Conservation (phyloP, 35 echinoderm and acorn worm species). For the Patiria miniata region DNA sequence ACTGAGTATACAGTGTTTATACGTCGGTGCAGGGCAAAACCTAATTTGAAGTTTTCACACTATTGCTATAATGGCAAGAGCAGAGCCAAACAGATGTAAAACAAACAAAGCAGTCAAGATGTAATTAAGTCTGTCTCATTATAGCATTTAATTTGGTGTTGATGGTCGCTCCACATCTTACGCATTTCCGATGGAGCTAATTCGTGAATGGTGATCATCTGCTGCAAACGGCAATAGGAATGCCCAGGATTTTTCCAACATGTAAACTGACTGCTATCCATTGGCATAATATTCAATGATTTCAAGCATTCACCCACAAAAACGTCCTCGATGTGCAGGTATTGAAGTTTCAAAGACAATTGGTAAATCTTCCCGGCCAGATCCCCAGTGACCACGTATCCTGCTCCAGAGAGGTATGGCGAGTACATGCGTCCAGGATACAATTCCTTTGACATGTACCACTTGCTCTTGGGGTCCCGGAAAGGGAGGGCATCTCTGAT, state of each 20-base stretch:
- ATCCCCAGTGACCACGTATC: constrained; percentile 68
- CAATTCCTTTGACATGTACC: constrained; percentile 50
- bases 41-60: too few relatives aligned
- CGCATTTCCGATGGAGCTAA: too few relatives aligned
- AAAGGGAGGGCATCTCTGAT: constrained; percentile 23
- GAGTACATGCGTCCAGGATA: constrained; percentile 51
- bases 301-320: constrained; percentile 15
- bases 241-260: not conserved
- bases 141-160: too few relatives aligned
- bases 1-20: too few relatives aligned
- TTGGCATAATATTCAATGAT: not conserved
- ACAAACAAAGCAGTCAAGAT: too few relatives aligned
- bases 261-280: not conserved
- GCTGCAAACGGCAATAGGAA: not conserved
- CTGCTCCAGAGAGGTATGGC: constrained; percentile 61
- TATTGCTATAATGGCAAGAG: too few relatives aligned
- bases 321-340: constrained; percentile 64
- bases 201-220: not conserved
- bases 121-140: too few relatives aligned
- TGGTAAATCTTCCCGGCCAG: constrained; percentile 32
- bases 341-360: constrained; percentile 24
- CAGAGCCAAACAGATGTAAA: too few relatives aligned
- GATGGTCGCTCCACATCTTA: too few relatives aligned
- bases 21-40: too few relatives aligned
- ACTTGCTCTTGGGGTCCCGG: constrained; percentile 37